These are phyloP conservation scores for Lytechinus pictus DNA, from an alignment of 35 echinoderm and acorn worm genomes.

Conservation along the genomic window DNA sequence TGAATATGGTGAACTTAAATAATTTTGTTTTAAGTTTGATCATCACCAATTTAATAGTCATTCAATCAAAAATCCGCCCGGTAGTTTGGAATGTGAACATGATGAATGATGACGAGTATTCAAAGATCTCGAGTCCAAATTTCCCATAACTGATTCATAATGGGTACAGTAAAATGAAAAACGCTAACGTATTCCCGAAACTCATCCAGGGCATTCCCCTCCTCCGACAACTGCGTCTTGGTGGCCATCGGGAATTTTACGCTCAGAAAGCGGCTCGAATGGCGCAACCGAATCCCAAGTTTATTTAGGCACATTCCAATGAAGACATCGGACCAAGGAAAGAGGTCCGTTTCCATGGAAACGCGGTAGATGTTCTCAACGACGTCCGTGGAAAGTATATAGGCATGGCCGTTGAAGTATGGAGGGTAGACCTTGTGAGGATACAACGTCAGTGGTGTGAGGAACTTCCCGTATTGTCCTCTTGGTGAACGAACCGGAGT, in stretches of 20 bases:
- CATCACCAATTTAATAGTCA: no score
- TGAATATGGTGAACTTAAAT: no score
- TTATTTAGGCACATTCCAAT: slow-evolving; percentile 57
- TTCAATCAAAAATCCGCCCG: no score
- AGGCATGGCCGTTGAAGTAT: slow-evolving; percentile 70
- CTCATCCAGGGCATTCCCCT: background rate
- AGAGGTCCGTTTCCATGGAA: slow-evolving; percentile 40
- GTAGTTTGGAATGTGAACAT: background rate
- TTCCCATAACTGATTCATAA: slow-evolving; percentile 42
- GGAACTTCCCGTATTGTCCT: slow-evolving; percentile 63
- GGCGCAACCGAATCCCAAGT: slow-evolving; percentile 33
- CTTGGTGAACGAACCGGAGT: slow-evolving; percentile 41
- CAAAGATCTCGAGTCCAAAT: slow-evolving; percentile 15
- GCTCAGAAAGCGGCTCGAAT: background rate
- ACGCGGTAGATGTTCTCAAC: slow-evolving; percentile 54
- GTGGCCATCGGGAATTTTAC: background rate
- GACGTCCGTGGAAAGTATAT: slow-evolving; percentile 73
- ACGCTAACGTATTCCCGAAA: slow-evolving; percentile 51
- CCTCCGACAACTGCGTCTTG: background rate
- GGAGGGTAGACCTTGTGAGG: slow-evolving; percentile 60
- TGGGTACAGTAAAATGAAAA: background rate
- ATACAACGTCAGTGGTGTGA: slow-evolving; percentile 49
- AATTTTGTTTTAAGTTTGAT: no score
- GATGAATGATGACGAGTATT: background rate
- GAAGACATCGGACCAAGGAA: slow-evolving; percentile 81